phyloP scores from a whole-genome alignment of 2,888 invertebrate species.

The Sarcophaga variegata region DNA sequence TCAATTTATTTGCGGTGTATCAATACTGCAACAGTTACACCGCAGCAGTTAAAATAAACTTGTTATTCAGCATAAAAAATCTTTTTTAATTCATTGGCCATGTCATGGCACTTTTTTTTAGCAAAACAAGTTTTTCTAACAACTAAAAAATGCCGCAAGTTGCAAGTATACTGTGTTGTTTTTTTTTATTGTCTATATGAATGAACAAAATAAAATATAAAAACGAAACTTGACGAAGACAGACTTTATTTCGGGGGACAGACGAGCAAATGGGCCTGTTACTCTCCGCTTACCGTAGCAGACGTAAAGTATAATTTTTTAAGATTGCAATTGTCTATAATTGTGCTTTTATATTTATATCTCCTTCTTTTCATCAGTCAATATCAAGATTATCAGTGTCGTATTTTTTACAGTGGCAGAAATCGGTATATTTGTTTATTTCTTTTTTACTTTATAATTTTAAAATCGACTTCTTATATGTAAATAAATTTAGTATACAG shows the following conservation, averaged over 20 bases:
- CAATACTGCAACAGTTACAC: constrained; percentile 3
- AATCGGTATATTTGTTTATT: no score
- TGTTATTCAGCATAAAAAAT: constrained; percentile 28
- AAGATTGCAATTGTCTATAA: no score
- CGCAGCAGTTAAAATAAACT: constrained; percentile 26
- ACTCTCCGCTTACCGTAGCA: no score
- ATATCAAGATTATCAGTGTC: no score
- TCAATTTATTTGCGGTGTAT: constrained; percentile 7
- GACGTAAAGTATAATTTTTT: no score
- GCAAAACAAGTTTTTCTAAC: constrained; percentile 44
- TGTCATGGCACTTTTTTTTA: constrained; percentile 18
- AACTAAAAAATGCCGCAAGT: constrained; percentile 25
- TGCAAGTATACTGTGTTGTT: constrained; percentile 15
- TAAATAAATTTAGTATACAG: no score
- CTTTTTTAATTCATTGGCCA: constrained; percentile 26
- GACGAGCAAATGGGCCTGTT: no score
- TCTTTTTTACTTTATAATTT: no score
- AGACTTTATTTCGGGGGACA: not conserved
- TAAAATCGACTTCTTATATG: no score
- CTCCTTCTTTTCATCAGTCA: no score
- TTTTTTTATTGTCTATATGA: not conserved
- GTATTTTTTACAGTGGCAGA: no score
- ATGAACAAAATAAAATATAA: not conserved
- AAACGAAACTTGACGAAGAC: constrained; percentile 2
- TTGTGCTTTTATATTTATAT: no score